These are phyloP conservation scores for Romanogobio albipinnatus DNA, from an alignment of 2,113 vertebrate species.

Conservation along the genomic window DNA sequence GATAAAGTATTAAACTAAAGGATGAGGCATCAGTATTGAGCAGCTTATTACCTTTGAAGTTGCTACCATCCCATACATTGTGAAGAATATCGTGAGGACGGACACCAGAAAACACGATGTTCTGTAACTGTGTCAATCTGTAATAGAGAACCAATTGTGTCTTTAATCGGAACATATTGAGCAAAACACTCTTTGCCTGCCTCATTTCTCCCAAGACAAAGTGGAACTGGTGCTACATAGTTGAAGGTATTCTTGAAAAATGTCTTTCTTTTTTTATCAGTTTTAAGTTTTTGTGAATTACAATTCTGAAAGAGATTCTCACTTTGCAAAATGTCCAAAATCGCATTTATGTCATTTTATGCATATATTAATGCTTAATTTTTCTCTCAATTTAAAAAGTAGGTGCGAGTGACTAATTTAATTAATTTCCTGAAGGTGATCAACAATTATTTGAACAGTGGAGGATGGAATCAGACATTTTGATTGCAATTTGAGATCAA, in stretches of 20 bases:
- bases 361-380: background rate
- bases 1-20: no score
- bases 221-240: no score
- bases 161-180: no score
- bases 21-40: no score
- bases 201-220: no score
- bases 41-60: no score
- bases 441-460: background rate
- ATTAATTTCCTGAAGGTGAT: conserved; percentile 6
- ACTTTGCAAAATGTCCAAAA: background rate
- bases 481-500: conserved; percentile 40
- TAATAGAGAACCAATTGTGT: no score
- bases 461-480: conserved; percentile 10
- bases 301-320: background rate
- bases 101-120: no score
- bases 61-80: no score
- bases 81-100: no score
- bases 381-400: conserved; percentile 2
- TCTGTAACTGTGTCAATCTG: no score
- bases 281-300: conserved; percentile 1
- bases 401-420: background rate
- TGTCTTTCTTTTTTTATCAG: conserved; percentile 1
- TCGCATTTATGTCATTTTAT: background rate
- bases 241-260: background rate
- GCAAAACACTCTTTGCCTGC: no score